Evolutionary conservation across 2,113 vertebrate species (phyloP).

Genomic region (Prinia subflava): DNA sequence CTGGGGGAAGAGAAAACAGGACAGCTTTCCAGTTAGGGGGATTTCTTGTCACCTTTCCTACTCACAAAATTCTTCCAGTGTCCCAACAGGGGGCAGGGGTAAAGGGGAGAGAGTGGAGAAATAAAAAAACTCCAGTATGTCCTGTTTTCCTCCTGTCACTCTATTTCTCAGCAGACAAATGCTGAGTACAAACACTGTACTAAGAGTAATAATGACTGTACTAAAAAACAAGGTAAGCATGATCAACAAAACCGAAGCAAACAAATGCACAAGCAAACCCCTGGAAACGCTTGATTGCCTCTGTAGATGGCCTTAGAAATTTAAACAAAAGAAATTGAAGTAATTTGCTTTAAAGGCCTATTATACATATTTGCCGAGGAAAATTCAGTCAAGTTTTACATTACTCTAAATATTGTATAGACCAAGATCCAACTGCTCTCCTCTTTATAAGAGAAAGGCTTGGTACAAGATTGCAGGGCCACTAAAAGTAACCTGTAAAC

Average conservation of each 20-base stretch:
- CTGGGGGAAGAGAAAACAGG: background rate
- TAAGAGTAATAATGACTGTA: background rate
- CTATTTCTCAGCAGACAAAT: background rate
- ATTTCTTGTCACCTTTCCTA: background rate
- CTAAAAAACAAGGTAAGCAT: background rate
- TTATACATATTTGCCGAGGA: background rate
- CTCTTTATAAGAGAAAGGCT: background rate
- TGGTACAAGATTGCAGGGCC: background rate
- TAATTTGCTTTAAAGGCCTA: background rate
- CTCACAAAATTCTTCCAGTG: background rate
- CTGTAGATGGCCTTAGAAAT: background rate
- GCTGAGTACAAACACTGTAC: background rate
- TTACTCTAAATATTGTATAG: background rate
- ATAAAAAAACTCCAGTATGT: accelerated
- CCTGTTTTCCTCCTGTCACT: background rate
- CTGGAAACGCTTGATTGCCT: background rate
- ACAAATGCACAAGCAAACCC: background rate
- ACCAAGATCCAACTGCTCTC: background rate
- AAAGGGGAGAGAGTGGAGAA: background rate
- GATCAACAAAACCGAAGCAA: background rate
- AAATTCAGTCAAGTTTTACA: background rate
- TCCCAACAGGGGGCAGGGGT: background rate
- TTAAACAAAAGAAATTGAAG: background rate
- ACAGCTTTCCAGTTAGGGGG: background rate
- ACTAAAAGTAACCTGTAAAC: background rate